Evolutionary conservation across 2,888 invertebrate genomes (phyloP).

Genomic region (Drosophila eohydei): DNA sequence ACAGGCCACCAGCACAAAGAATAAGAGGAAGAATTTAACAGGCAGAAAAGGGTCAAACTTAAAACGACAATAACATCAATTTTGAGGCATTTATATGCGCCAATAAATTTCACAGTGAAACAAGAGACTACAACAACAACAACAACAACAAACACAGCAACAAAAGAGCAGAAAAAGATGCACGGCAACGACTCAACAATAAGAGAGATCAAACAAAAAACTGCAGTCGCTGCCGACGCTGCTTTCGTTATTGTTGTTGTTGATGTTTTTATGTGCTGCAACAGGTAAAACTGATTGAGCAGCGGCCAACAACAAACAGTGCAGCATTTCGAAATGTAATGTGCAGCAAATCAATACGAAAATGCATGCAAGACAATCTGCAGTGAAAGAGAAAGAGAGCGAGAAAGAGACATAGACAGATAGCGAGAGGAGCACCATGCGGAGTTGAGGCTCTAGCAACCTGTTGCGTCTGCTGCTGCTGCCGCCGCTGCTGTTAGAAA

Average conservation of each 20-base stretch:
- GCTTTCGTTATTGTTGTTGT: slow-evolving; percentile 21
- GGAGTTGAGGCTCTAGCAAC: slow-evolving; percentile 52
- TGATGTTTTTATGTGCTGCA: slow-evolving; percentile 44
- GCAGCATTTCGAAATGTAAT: slow-evolving; percentile 63
- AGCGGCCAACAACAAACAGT: slow-evolving; percentile 56
- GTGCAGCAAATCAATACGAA: slow-evolving; percentile 67
- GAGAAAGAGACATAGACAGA: slow-evolving; percentile 9
- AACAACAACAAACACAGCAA: slow-evolving; percentile 24
- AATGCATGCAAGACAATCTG: slow-evolving; percentile 26
- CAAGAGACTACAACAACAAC: slow-evolving; percentile 48
- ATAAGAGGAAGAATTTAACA: slow-evolving; percentile 40
- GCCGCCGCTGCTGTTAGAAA: slow-evolving; percentile 59
- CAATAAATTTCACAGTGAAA: slow-evolving; percentile 76
- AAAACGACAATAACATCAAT: slow-evolving; percentile 81
- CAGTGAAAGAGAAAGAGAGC: slow-evolving; percentile 20
- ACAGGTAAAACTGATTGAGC: slow-evolving; percentile 72
- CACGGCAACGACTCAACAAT: slow-evolving; percentile 78
- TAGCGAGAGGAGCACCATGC: slow-evolving; percentile 6
- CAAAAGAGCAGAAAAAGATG: slow-evolving; percentile 68
- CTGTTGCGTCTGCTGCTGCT: slow-evolving; percentile 58
- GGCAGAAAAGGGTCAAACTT: slow-evolving; percentile 46
- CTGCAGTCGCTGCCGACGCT: slow-evolving; percentile 67
- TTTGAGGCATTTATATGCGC: slow-evolving; percentile 81
- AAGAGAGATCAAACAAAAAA: slow-evolving; percentile 81
- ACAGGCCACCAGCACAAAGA: slow-evolving; percentile 63